A percentile compares a stretch with the other conserved stretches of the same genome.
Evolutionary conservation across 1,140 invertebrate species (phyloP).

Genomic region (Drosophila ercepeae): DNA sequence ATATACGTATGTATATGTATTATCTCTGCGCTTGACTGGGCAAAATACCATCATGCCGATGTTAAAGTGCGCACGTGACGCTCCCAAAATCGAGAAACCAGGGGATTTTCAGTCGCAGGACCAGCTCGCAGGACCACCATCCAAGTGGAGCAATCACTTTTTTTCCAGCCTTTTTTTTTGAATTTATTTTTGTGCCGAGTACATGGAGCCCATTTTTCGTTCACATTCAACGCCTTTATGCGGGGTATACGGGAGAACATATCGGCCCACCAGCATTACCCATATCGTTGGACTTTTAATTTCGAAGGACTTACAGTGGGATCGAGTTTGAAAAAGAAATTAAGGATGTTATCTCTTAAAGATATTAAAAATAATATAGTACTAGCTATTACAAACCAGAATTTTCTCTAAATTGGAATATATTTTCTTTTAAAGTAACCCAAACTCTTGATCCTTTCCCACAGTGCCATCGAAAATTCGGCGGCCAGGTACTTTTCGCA

Average conservation of each 20-base stretch:
- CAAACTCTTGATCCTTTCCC: neutral
- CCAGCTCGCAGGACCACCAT: neutral
- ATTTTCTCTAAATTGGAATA: too few relatives aligned
- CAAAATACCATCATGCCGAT: slow-evolving; percentile 76
- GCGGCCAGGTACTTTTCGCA: neutral
- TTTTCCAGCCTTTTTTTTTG: neutral
- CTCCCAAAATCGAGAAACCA: slow-evolving; percentile 30
- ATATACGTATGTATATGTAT: neutral
- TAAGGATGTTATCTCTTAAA: neutral
- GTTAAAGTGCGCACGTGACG: slow-evolving; percentile 77
- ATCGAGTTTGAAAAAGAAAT: neutral
- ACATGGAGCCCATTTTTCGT: slow-evolving; percentile 39
- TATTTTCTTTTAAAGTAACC: too few relatives aligned
- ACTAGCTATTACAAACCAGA: too few relatives aligned
- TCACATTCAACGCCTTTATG: slow-evolving; percentile 35
- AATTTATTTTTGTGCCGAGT: slow-evolving; percentile 10
- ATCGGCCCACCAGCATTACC: neutral
- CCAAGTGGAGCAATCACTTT: slow-evolving; percentile 65
- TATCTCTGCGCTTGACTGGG: slow-evolving; percentile 57
- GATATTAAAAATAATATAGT: too few relatives aligned
- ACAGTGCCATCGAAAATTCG: slow-evolving; percentile 8
- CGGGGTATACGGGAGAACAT: slow-evolving; percentile 7
- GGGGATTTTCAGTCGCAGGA: slow-evolving; percentile 11
- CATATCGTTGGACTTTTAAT: slow-evolving; percentile 27
- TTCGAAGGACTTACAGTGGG: slow-evolving; percentile 9